phyloP scores from a whole-genome alignment of 2,113 vertebrate species.

The Oreochromis aureus region DNA sequence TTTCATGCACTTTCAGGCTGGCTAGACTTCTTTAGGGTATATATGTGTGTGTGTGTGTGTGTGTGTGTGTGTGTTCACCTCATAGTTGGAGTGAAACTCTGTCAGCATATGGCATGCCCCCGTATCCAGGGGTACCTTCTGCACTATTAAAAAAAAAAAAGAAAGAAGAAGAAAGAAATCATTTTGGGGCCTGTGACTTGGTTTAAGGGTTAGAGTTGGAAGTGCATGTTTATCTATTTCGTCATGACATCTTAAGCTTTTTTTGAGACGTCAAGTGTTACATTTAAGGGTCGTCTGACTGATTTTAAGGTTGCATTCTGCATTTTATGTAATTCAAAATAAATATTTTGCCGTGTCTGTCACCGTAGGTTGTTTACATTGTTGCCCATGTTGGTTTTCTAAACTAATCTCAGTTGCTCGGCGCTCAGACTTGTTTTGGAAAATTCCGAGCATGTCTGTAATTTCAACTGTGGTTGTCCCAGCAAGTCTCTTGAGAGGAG shows the following conservation, averaged over 20 bases:
- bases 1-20: slow-evolving; percentile 29
- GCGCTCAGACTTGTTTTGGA: slow-evolving; percentile 57
- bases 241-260: background rate
- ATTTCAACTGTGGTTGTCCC: slow-evolving; percentile 54
- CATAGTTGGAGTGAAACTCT: background rate
- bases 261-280: background rate
- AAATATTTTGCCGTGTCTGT: background rate
- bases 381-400: slow-evolving; percentile 32
- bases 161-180: background rate
- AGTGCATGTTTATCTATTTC: background rate
- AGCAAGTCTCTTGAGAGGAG: slow-evolving; percentile 9
- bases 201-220: background rate
- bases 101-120: background rate
- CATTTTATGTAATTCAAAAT: background rate
- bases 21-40: background rate
- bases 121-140: background rate
- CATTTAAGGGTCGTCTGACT: background rate
- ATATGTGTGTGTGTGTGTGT: background rate
- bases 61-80: background rate
- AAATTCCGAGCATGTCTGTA: slow-evolving; percentile 55
- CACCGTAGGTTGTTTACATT: slow-evolving; percentile 40
- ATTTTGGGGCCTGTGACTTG: background rate
- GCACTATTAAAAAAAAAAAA: background rate
- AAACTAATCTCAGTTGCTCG: slow-evolving; percentile 29
- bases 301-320: background rate